Conservation (phyloP, 1,140 invertebrate species). For the Calliphora vicina region DNA sequence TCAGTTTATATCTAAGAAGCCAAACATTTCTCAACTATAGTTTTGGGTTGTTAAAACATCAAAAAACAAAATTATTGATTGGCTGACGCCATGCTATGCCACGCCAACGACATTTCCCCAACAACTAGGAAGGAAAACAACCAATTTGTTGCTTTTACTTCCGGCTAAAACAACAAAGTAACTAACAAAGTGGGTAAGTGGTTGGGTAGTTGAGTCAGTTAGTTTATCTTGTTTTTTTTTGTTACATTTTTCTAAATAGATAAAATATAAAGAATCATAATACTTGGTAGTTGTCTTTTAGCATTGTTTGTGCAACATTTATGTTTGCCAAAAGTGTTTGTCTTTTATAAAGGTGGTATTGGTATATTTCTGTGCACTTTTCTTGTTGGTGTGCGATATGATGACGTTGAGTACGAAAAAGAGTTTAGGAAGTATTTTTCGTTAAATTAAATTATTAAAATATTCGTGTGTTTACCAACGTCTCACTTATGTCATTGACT, state of each 20-base stretch:
- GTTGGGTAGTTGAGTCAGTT: neutral
- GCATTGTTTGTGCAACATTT: neutral
- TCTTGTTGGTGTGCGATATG: neutral
- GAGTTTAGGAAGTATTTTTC: neutral
- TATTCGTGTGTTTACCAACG: neutral
- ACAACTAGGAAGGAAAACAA: neutral
- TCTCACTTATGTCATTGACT: neutral
- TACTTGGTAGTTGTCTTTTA: neutral
- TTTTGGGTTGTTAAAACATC: neutral
- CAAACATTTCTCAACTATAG: neutral
- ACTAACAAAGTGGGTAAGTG: neutral
- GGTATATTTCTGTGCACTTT: neutral
- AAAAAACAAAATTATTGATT: neutral
- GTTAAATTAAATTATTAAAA: neutral
- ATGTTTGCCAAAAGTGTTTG: neutral
- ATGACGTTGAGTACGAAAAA: neutral
- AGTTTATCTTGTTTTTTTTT: neutral
- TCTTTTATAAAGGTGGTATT: neutral
- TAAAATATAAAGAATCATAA: neutral
- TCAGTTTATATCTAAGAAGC: neutral
- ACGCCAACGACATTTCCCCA: neutral
- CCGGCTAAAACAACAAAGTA: neutral
- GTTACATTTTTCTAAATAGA: neutral
- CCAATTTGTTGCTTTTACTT: constrained; percentile 9
- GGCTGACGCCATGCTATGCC: neutral